phyloP scores from a whole-genome alignment of 1,140 invertebrate species.

The Temnothorax nylanderi region DNA sequence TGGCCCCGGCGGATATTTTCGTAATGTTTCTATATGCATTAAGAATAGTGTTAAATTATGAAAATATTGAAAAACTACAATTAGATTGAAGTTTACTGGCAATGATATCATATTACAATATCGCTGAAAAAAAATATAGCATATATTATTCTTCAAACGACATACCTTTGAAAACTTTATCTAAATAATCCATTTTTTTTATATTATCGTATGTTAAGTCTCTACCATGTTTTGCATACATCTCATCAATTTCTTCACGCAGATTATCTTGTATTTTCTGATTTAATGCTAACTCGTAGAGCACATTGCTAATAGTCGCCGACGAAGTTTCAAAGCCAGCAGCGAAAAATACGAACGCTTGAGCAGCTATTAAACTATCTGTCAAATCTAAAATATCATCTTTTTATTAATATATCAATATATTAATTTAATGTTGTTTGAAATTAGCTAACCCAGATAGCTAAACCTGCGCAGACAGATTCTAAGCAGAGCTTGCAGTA shows the following conservation, averaged over 20 bases:
- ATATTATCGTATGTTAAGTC: constrained; percentile 73
- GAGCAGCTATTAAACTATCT: constrained; percentile 77
- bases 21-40: constrained; percentile 86
- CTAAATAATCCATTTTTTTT: constrained; percentile 77
- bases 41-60: neutral
- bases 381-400: constrained; percentile 69
- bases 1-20: constrained; percentile 78
- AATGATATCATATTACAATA: neutral
- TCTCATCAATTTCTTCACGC: constrained; percentile 59
- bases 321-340: constrained; percentile 88
- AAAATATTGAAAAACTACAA: neutral
- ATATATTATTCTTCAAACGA: neutral
- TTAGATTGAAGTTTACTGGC: neutral
- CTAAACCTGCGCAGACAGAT: too few relatives aligned
- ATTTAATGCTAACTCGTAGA: constrained; percentile 66
- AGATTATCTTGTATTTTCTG: neutral
- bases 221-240: constrained; percentile 61
- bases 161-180: constrained; percentile 76
- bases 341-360: constrained; percentile 83
- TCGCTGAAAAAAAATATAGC: neutral
- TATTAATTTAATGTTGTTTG: too few relatives aligned
- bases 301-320: constrained; percentile 82
- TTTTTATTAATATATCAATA: neutral
- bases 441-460: too few relatives aligned
- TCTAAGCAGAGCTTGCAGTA: too few relatives aligned